These are phyloP conservation scores for Triops longicaudatus DNA, from an alignment of 1,140 invertebrate genomes.

Conservation along the genomic window DNA sequence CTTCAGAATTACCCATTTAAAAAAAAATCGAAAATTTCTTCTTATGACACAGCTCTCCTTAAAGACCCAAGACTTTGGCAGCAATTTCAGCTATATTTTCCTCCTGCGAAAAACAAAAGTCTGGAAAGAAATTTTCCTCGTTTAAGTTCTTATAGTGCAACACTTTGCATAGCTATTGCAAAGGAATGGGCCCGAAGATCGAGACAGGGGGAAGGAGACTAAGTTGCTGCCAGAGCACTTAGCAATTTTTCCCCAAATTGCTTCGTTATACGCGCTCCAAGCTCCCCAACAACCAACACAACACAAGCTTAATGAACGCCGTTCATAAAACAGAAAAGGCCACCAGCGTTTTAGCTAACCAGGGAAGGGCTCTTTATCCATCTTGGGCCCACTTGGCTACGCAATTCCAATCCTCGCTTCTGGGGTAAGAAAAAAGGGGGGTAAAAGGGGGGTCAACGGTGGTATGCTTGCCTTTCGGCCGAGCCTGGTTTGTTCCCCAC, in stretches of 20 bases:
- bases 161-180: too few species aligned
- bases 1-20: too few species aligned
- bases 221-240: constrained; percentile 1
- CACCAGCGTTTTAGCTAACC: background rate
- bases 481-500: constrained; percentile 10
- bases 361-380: background rate
- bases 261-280: background rate
- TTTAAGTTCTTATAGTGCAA: background rate
- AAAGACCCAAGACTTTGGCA: too few species aligned
- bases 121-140: background rate
- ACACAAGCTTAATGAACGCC: constrained; percentile 7
- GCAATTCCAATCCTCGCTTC: constrained; percentile 6
- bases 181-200: too few species aligned
- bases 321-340: background rate
- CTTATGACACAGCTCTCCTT: too few species aligned
- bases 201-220: too few species aligned
- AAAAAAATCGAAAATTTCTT: too few species aligned
- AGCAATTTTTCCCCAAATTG: background rate
- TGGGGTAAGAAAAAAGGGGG: background rate
- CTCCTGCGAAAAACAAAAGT: background rate
- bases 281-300: background rate
- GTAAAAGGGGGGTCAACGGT: too few species aligned
- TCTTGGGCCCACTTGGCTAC: background rate
- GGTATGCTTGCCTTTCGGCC: background rate
- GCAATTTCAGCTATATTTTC: too few species aligned